Evolutionary conservation across 2,797 vertebrate genomes (phyloP).

Genomic region (Oceanodroma leucorhoa): DNA sequence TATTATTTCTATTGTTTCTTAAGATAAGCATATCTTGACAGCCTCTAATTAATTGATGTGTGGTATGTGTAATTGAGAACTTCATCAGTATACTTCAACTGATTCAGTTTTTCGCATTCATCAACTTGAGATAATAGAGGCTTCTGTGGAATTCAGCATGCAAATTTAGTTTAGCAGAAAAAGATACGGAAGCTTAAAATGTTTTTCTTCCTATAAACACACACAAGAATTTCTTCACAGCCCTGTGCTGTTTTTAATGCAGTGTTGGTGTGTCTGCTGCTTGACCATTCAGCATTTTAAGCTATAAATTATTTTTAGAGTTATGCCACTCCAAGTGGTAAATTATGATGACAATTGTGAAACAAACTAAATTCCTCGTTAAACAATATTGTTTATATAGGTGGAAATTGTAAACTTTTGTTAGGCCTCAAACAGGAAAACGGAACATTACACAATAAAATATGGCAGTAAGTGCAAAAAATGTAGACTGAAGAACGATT

Average conservation of each 20-base stretch:
- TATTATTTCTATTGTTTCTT: not conserved
- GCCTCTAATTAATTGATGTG: not conserved
- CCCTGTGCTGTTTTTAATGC: not conserved
- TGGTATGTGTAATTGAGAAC: not conserved
- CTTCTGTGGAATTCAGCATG: not conserved
- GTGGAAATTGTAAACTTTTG: not conserved
- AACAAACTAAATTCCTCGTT: not conserved
- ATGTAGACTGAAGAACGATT: not conserved
- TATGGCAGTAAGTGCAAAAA: not conserved
- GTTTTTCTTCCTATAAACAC: not conserved
- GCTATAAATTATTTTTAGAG: not conserved
- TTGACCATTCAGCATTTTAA: not conserved
- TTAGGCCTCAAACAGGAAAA: not conserved
- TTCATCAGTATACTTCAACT: not conserved
- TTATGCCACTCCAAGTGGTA: not conserved
- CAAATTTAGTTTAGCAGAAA: not conserved
- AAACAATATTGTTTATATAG: not conserved
- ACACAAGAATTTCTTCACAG: not conserved
- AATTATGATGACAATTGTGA: not conserved
- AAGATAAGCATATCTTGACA: not conserved
- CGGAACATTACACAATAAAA: not conserved
- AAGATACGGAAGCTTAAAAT: not conserved
- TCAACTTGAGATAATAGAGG: not conserved
- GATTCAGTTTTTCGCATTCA: not conserved
- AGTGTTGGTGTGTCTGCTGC: not conserved